Evolutionary conservation across 1,140 invertebrate species (phyloP).

Genomic region (Ganaspis sp.): DNA sequence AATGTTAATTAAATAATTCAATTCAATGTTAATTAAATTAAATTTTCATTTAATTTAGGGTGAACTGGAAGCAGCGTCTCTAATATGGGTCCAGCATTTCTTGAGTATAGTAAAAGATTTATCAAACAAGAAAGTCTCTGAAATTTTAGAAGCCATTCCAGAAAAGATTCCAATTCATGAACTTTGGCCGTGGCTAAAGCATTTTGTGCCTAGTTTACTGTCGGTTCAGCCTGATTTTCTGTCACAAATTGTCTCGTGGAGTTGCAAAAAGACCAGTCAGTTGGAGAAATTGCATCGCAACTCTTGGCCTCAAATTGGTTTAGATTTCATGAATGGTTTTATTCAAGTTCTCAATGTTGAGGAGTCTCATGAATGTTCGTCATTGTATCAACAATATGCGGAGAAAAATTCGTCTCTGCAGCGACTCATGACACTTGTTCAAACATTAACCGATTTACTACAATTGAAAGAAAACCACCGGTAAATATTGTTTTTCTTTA

Average conservation of each 20-base stretch:
- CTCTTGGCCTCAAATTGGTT: conserved; percentile 65
- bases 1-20: no score
- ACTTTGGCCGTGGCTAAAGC: conserved; percentile 65
- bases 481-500: conserved; percentile 50
- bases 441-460: conserved; percentile 62
- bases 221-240: conserved; percentile 58
- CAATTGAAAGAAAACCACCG: conserved; percentile 62
- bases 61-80: conserved; percentile 64
- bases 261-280: conserved; percentile 57
- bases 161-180: conserved; percentile 43
- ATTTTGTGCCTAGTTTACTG: conserved; percentile 66
- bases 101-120: conserved; percentile 52
- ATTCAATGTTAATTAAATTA: no score
- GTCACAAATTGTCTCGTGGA: conserved; percentile 62
- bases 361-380: conserved; percentile 43
- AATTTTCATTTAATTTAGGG: conserved; percentile 48
- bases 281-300: conserved; percentile 59
- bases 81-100: conserved; percentile 67
- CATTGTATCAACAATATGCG: conserved; percentile 41
- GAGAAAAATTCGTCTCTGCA: conserved; percentile 52
- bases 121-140: conserved; percentile 45
- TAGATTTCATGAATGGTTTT: conserved; percentile 61
- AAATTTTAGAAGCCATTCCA: conserved; percentile 57
- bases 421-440: conserved; percentile 52
- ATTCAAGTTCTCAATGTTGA: conserved; percentile 59